phyloP scores from a whole-genome alignment of 2,797 vertebrate species.

The Nothura maculosa region DNA sequence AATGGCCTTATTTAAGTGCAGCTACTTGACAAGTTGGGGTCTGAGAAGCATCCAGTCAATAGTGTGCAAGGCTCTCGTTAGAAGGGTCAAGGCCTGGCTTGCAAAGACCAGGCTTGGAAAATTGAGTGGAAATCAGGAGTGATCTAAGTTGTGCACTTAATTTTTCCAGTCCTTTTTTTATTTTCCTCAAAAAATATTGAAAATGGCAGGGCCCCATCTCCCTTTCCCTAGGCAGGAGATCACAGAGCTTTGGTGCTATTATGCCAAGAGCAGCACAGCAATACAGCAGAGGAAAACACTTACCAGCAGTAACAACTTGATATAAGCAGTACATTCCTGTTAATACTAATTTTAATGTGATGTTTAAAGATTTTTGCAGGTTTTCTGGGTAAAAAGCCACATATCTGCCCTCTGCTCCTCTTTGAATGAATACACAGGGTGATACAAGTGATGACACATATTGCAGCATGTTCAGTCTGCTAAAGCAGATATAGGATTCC shows the following conservation, averaged over 20 bases:
- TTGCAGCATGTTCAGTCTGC: neutral
- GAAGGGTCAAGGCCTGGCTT: neutral
- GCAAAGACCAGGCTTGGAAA: neutral
- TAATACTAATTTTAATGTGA: neutral
- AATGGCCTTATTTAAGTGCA: neutral
- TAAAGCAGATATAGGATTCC: neutral
- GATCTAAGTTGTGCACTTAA: neutral
- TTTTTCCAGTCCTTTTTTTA: neutral
- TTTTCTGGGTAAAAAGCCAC: neutral
- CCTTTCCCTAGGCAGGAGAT: neutral
- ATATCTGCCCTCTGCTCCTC: neutral
- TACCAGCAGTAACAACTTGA: neutral
- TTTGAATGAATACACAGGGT: fast-evolving
- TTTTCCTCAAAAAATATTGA: neutral
- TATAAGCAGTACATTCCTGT: neutral
- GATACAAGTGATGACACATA: fast-evolving
- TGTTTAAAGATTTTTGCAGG: conserved; percentile 38
- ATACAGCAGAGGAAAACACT: neutral
- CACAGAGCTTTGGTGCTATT: neutral
- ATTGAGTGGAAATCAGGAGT: neutral
- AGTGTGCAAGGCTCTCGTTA: neutral
- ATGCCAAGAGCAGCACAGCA: neutral
- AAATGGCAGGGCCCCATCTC: neutral
- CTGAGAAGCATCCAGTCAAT: neutral
- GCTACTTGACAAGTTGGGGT: neutral